Conservation (phyloP, 2,888 invertebrate species). For the Oscheius sp. region DNA sequence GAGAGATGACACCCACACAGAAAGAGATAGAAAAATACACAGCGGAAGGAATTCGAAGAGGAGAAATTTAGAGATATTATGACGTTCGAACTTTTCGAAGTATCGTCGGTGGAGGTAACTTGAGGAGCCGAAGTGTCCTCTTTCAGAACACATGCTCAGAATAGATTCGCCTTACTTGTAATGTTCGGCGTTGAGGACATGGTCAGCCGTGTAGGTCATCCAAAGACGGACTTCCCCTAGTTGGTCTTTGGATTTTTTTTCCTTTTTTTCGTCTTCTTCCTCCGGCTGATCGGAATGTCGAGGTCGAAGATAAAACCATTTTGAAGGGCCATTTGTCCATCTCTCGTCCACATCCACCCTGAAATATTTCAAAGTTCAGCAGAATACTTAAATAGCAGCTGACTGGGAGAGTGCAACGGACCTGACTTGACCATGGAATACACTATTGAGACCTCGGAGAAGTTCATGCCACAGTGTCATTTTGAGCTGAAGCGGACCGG, state of each 20-base stretch:
- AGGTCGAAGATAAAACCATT: conserved; percentile 59
- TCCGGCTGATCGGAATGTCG: conserved; percentile 32
- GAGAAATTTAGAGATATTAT: too few relatives aligned
- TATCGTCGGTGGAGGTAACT: too few relatives aligned
- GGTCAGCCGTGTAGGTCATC: conserved; percentile 50
- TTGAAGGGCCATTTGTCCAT: conserved; percentile 53
- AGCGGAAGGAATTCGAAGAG: not conserved
- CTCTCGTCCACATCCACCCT: conserved; percentile 52
- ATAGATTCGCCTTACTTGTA: conserved; percentile 23
- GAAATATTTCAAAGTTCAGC: not conserved
- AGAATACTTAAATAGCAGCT: too few relatives aligned
- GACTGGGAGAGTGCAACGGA: not conserved
- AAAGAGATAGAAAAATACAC: not conserved
- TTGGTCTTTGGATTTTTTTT: not conserved
- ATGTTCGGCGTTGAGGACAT: conserved; percentile 49
- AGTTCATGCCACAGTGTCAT: conserved; percentile 60
- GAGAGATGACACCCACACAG: not conserved
- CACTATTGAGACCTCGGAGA: conserved; percentile 51
- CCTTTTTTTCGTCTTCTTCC: conserved; percentile 7
- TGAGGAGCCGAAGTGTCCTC: conserved; percentile 4
- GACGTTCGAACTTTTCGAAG: not conserved
- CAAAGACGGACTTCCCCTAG: conserved; percentile 30
- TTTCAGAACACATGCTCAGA: conserved; percentile 21
- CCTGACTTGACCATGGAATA: conserved; percentile 58
- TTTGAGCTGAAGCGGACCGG: conserved; percentile 45